phyloP scores from a whole-genome alignment of 2,888 invertebrate genomes.

The Leptinotarsa peninsularis region DNA sequence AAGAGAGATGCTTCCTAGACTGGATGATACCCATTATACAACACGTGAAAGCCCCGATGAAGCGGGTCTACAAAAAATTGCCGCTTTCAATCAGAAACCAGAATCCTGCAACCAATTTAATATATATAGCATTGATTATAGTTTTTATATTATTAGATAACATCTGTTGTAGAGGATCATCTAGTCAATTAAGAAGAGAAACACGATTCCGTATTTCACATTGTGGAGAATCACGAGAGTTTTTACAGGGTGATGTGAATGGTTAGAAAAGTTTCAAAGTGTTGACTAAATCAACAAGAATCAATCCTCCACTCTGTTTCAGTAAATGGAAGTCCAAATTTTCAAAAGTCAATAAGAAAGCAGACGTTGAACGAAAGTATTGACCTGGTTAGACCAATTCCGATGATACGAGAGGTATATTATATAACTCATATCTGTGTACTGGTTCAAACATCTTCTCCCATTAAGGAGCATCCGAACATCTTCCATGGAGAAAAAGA shows the following conservation, averaged over 20 bases:
- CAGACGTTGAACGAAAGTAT: no score
- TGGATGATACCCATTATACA: conserved; percentile 12
- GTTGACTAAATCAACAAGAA: not conserved
- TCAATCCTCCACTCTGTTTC: no score
- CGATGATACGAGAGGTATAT: no score
- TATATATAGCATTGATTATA: conserved; percentile 7
- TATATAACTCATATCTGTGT: no score
- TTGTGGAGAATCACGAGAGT: not conserved
- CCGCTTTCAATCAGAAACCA: conserved; percentile 6
- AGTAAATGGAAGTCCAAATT: no score
- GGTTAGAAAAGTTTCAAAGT: not conserved
- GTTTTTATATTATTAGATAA: conserved; percentile 8
- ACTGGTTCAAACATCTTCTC: no score
- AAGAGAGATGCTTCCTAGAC: conserved; percentile 6
- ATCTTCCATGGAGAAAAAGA: no score
- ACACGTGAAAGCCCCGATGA: conserved; percentile 13
- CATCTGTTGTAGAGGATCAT: conserved; percentile 9
- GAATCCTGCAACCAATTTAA: conserved; percentile 13
- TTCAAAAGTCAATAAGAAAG: no score
- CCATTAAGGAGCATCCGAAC: no score
- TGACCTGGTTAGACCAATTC: no score
- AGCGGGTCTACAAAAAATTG: conserved; percentile 19
- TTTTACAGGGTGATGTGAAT: conserved; percentile 9
- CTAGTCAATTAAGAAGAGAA: conserved; percentile 5
- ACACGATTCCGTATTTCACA: conserved; percentile 8